Base-by-base conservation (phyloP, 2,113 vertebrate species). In the Rhinogobius similis region DNA sequence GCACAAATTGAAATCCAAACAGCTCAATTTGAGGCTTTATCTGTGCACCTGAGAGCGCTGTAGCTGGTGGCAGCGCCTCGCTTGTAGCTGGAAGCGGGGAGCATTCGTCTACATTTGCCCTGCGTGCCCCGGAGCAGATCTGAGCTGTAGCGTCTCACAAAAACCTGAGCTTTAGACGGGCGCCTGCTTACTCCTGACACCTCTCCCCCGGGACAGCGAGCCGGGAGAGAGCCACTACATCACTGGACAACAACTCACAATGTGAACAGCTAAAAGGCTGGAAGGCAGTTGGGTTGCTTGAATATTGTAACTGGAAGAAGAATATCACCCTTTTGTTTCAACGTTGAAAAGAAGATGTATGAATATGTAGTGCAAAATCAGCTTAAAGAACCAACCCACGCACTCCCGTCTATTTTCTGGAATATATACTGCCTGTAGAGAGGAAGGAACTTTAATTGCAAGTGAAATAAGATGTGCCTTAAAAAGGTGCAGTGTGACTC, bases 61-160 rank as follows among this genome's bases (percentile, higher is more conserved):
- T 68, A 21, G 62, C 69, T 36, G 9, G 39, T 32, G 27, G 65
- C 65, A 58, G 62, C 43, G 41, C 61, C 10, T 5, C 12, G 23
- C 70, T 66, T 11, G 24, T 44, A 48, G 70, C 62, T 0, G 27
- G 55, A 27, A 26, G 56, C 46, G 39, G 74, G 41, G 74, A 61
- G 65, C 38, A 61, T 77, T 76, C 66, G 75, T 68, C 75, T 26
- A 69, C 52, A 65, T 67, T 36, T 64, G 70, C 73, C 62, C 62
- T 43, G 23, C 66, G 81, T 59, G 46, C 69, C 65, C 76, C 36
- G 59, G 53, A 81, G 79, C 70, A 77, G 63, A 85, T 84, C 69
- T 63, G 65, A 67, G 36, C 13, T 55, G 73, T 52, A 38, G 18
- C 0, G 4, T 72, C 59, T 61, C 68, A 21, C 61, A 26, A 36